A percentile compares a stretch with the other conserved stretches of the same genome.
phyloP scores from a whole-genome alignment of 2,888 invertebrate genomes.

The Peribatodes rhomboidaria region DNA sequence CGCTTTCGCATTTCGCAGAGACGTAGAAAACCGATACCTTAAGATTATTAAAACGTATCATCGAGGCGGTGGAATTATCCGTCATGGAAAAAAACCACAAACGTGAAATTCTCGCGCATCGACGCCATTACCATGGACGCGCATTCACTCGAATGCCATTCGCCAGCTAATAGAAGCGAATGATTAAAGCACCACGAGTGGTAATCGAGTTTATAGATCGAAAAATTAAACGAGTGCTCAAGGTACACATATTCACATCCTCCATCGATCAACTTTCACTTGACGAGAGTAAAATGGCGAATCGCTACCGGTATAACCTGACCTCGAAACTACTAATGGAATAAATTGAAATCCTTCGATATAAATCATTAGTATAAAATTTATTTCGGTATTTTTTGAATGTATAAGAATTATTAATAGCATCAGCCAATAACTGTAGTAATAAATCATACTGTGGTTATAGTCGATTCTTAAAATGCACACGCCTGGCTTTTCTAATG shows the following conservation, averaged over 20 bases:
- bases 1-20: conserved; percentile 45
- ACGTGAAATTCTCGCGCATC: conserved; percentile 39
- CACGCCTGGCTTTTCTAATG: background rate
- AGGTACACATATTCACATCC: conserved; percentile 46
- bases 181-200: conserved; percentile 15
- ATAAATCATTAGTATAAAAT: conserved; percentile 43
- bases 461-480: conserved; percentile 5
- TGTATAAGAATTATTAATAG: conserved; percentile 31
- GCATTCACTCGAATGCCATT: conserved; percentile 28
- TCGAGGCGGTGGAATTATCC: conserved; percentile 36
- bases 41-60: conserved; percentile 38
- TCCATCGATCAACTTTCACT: conserved; percentile 73
- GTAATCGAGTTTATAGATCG: conserved; percentile 35
- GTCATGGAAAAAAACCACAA: conserved; percentile 47
- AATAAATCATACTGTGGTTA: conserved; percentile 35
- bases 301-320: conserved; percentile 61
- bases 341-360: conserved; percentile 51
- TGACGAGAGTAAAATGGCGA: conserved; percentile 50
- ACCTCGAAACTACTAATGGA: conserved; percentile 59
- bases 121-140: conserved; percentile 6
- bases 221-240: conserved; percentile 37
- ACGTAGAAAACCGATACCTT: conserved; percentile 37
- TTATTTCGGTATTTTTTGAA: conserved; percentile 32
- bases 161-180: conserved; percentile 20
- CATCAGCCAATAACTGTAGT: conserved; percentile 26